Evolutionary conservation across 2,888 invertebrate species (phyloP).

Genomic region (Pemphredon lugubris): DNA sequence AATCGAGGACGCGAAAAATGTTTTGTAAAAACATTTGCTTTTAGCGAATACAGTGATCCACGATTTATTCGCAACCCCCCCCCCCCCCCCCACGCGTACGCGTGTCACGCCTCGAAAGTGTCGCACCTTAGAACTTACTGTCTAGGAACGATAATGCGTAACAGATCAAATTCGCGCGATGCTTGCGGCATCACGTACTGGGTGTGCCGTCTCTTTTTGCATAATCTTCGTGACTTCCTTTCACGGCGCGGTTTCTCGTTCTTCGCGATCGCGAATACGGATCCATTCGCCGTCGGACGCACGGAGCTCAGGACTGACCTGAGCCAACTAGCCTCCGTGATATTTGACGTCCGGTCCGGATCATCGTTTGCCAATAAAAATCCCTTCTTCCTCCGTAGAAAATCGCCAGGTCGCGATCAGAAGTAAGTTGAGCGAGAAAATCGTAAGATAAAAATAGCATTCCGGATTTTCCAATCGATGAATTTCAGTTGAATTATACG

Average conservation of each 20-base stretch:
- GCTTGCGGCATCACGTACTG: constrained; percentile 72
- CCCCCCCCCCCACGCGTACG: too few relatives aligned
- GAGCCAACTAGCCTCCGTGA: constrained; percentile 72
- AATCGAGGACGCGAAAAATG: too few relatives aligned
- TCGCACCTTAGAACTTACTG: not conserved
- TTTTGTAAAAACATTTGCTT: too few relatives aligned
- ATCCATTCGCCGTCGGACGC: constrained; percentile 34
- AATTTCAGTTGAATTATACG: not conserved
- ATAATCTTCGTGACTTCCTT: constrained; percentile 44
- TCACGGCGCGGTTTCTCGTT: constrained; percentile 30
- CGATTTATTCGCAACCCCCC: too few relatives aligned
- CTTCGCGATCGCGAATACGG: constrained; percentile 24
- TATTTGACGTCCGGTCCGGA: constrained; percentile 70
- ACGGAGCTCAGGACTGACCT: constrained; percentile 62
- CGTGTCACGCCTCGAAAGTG: too few relatives aligned
- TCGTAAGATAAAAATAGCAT: not conserved
- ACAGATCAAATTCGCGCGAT: constrained; percentile 63
- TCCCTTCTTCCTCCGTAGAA: not conserved
- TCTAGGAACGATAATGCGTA: constrained; percentile 6
- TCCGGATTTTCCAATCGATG: not conserved
- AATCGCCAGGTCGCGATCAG: too few relatives aligned
- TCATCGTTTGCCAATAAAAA: constrained; percentile 56
- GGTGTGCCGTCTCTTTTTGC: constrained; percentile 34
- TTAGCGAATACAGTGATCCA: too few relatives aligned
- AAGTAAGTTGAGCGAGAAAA: too few relatives aligned